Evolutionary conservation across 2,113 vertebrate genomes (phyloP).

Genomic region (Trichomycterus rosablanca): DNA sequence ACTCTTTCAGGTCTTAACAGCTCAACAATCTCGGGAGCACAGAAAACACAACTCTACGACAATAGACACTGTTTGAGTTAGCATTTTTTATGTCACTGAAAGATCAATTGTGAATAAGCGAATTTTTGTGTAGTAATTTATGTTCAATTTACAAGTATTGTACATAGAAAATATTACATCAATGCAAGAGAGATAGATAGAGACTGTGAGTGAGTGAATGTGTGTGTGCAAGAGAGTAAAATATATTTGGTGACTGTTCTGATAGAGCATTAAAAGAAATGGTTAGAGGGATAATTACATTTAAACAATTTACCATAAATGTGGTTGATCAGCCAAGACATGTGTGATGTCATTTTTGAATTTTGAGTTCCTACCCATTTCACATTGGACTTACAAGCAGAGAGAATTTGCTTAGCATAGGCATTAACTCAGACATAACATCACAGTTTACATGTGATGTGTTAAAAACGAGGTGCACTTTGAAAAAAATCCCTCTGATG

Average conservation of each 20-base stretch:
- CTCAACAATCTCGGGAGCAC: conserved; percentile 58
- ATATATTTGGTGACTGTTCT: conserved; percentile 65
- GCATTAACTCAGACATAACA: no score
- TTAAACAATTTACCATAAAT: background rate
- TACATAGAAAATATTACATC: conserved; percentile 72
- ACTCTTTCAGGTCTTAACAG: conserved; percentile 52
- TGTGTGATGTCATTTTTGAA: no score
- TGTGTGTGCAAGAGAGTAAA: conserved; percentile 25
- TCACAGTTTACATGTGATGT: no score
- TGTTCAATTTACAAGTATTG: conserved; percentile 77
- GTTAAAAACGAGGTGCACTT: no score
- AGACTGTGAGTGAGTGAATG: background rate
- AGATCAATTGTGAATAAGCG: conserved; percentile 68
- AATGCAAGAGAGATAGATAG: conserved; percentile 49
- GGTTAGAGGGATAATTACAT: conserved; percentile 7
- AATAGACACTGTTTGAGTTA: conserved; percentile 55
- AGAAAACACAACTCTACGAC: conserved; percentile 52
- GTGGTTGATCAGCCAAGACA: background rate
- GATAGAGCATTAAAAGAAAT: conserved; percentile 21
- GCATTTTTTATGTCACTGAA: conserved; percentile 40
- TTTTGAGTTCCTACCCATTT: no score
- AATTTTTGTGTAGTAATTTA: conserved; percentile 74
- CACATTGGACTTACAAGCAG: no score
- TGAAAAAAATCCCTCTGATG: no score
- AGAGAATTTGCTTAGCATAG: no score